These are phyloP conservation scores for Cyprinus carpio DNA, from an alignment of 2,113 vertebrate genomes.

Conservation along the genomic window DNA sequence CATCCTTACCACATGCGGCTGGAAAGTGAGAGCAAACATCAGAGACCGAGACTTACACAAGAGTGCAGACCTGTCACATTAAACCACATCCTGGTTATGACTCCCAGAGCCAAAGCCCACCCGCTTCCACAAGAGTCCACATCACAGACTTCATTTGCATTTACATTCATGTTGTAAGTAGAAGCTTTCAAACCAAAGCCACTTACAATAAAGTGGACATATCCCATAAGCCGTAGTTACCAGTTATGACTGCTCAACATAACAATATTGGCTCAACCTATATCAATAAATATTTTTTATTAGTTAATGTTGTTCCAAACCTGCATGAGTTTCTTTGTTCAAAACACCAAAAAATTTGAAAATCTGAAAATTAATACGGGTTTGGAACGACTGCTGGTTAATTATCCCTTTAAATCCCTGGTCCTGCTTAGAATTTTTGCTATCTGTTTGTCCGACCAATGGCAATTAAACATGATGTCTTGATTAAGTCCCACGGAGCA, in stretches of 20 bases:
- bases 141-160: constrained; percentile 17
- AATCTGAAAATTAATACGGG: too few species aligned
- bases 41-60: constrained; percentile 11
- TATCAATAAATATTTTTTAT: too few species aligned
- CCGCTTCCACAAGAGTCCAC: not conserved
- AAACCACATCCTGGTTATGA: constrained; percentile 22
- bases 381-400: too few species aligned
- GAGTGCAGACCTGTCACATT: constrained; percentile 27
- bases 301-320: not conserved
- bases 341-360: too few species aligned
- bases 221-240: not conserved
- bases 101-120: constrained; percentile 19
- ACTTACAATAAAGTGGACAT: constrained; percentile 15
- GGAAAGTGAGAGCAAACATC: constrained; percentile 23
- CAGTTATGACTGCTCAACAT: not conserved
- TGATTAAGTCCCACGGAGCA: not conserved
- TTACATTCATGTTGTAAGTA: constrained; percentile 27
- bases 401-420: too few species aligned
- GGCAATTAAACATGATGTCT: not conserved
- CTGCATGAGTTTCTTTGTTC: not conserved
- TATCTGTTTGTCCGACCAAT: not conserved
- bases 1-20: constrained; percentile 28
- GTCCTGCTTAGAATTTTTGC: too few species aligned
- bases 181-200: not conserved
- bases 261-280: not conserved